Percentiles rank a stretch among this genome's conserved stretches.
Conservation (phyloP, 2,113 vertebrate genomes). For the Petrocephalus zakoni region DNA sequence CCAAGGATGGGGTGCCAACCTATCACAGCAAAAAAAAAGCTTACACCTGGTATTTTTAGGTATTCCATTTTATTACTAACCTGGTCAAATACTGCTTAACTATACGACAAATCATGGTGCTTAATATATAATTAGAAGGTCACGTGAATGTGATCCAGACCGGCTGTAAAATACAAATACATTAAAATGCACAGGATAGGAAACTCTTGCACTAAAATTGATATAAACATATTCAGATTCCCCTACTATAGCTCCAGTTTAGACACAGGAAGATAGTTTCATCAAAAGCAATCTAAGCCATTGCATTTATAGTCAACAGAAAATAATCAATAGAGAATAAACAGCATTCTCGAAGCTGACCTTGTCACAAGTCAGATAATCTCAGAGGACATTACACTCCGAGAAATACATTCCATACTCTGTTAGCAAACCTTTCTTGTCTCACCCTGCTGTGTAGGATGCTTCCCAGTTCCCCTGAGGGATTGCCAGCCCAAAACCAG, state of each 20-base stretch:
- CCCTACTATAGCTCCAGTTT: background rate
- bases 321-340: background rate
- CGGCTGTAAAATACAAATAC: background rate
- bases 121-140: background rate
- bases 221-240: background rate
- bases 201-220: too few relatives aligned
- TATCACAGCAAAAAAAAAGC: background rate
- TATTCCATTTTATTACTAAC: background rate
- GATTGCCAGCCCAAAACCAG: background rate
- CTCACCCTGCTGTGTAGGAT: background rate
- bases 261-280: background rate
- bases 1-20: background rate
- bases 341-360: background rate
- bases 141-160: too few relatives aligned
- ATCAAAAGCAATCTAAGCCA: background rate
- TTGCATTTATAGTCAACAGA: background rate
- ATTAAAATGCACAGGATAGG: background rate
- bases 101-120: background rate
- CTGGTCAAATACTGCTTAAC: background rate
- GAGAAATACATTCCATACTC: background rate
- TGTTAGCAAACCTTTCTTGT: background rate
- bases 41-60: background rate
- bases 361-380: background rate
- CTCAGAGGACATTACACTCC: background rate
- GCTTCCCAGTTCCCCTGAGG: background rate